These are phyloP conservation scores for Aegithalos caudatus DNA, from an alignment of 2,113 vertebrate species.

Conservation along the genomic window DNA sequence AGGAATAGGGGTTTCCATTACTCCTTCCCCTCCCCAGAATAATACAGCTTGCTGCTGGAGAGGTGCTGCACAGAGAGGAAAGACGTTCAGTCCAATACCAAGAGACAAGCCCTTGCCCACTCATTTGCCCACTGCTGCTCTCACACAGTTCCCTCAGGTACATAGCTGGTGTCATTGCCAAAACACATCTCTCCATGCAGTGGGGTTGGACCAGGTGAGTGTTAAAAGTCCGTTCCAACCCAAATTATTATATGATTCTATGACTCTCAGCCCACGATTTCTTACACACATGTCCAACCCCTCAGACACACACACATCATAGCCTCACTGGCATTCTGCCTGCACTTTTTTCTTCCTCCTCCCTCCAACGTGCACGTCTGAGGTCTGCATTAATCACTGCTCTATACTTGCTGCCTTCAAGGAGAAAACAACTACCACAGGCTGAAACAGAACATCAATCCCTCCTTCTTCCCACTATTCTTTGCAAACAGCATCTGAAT, in stretches of 20 bases:
- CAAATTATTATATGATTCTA: neutral
- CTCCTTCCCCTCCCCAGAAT: neutral
- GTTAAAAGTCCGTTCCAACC: neutral
- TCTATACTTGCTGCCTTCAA: neutral
- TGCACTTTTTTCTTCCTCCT: neutral
- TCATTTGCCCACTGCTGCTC: neutral
- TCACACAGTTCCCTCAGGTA: neutral
- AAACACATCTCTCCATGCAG: neutral
- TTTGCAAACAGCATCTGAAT: neutral
- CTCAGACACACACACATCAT: neutral
- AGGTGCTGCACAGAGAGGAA: neutral
- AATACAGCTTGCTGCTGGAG: neutral
- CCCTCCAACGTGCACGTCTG: accelerated
- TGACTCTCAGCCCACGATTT: neutral
- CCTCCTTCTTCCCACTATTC: neutral
- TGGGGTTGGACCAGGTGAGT: neutral
- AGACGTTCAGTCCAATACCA: neutral
- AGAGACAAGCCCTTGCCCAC: neutral
- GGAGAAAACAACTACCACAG: neutral
- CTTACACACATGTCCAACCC: neutral
- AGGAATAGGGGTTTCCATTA: neutral
- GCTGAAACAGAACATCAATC: neutral
- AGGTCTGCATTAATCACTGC: neutral
- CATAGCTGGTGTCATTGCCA: accelerated
- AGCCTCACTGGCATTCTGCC: neutral